Base-by-base conservation (phyloP, 2,113 vertebrate species). In the Dinomys branickii region DNA sequence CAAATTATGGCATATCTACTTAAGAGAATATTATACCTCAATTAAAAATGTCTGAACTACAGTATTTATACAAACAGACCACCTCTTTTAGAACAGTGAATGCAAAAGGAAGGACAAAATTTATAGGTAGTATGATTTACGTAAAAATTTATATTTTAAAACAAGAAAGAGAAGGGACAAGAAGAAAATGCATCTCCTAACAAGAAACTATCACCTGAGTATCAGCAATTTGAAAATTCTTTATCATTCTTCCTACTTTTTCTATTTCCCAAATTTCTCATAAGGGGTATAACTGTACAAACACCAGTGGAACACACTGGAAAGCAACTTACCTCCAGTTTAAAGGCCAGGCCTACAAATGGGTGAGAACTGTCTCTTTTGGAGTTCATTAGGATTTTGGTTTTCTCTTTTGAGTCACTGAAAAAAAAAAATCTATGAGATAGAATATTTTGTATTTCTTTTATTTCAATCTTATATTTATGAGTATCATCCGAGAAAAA, bases 331-430 rank as follows among this genome's bases (percentile, higher is more conserved):
- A 99, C 99, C 99, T 99, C 99, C 56, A 99, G 98, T 95, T 99
- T 99, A 97, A 99, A 99, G 92, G 99, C 99, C 80, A 99, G 98
- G 96, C 99, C 99, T 5, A 99, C 99, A 77, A 99, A 99, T 1
- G 99, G 98, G 0, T 99, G 98, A 44, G 99, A 96, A 63, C 82
- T 16, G 0, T 99, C 99, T 98, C 99, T 99, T 59, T 97, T 80
- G 0, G 99, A 96, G 93, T 98, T 98, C 99, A 99, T 98, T 67
- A 99, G 92, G 77, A 99, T 98, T 97, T 99, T 99, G 56, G 97
- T 97, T 87, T 97, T 97, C 14, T 99, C 98, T 63, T 97, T 97
- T 3, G 98, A 98, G 58, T 98, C 98, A 97, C 99, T 99, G 92
- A 89, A 97, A 47, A 96, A 93, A 78, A 86, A 75, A 97, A 41